A percentile compares a stretch with the other conserved stretches of the same genome.
These are phyloP conservation scores for Leucopsar rothschildi DNA, from an alignment of 2,113 vertebrate species.

Conservation along the genomic window DNA sequence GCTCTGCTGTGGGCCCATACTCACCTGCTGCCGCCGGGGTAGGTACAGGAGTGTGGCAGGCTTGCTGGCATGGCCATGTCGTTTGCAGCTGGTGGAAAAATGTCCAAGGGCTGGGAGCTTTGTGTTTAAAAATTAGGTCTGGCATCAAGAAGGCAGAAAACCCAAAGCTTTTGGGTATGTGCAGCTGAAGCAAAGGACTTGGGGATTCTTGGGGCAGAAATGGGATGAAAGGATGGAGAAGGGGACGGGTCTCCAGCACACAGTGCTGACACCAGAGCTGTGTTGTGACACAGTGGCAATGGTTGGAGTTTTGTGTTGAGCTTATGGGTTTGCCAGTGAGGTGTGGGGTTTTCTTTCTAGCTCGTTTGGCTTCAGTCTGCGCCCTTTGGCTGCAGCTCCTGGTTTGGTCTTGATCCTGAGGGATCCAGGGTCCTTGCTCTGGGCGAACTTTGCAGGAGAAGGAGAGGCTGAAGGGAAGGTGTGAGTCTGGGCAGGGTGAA, in stretches of 20 bases:
- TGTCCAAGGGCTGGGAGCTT: background rate
- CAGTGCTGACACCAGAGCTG: fast-evolving
- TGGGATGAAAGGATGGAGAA: background rate
- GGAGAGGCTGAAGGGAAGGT: background rate
- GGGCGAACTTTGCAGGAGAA: background rate
- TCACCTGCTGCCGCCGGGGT: background rate
- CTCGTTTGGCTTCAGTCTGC: fast-evolving
- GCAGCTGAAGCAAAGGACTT: background rate
- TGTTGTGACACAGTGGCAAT: fast-evolving
- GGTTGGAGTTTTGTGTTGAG: background rate
- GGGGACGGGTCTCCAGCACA: background rate
- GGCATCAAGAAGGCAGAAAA: background rate
- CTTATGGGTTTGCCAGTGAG: background rate
- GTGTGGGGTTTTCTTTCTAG: background rate
- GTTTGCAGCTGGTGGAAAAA: background rate
- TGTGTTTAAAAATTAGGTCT: background rate
- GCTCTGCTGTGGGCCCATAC: background rate
- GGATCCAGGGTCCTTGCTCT: background rate
- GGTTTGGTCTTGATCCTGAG: background rate
- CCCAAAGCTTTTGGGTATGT: background rate
- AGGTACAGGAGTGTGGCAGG: background rate
- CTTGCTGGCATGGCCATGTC: fast-evolving
- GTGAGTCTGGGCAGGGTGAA: background rate
- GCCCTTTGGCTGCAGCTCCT: background rate
- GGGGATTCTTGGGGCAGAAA: background rate